Percentiles rank a stretch among this genome's conserved stretches.
phyloP scores from a whole-genome alignment of 2,113 vertebrate genomes.

The Cephalopholis sonnerati region DNA sequence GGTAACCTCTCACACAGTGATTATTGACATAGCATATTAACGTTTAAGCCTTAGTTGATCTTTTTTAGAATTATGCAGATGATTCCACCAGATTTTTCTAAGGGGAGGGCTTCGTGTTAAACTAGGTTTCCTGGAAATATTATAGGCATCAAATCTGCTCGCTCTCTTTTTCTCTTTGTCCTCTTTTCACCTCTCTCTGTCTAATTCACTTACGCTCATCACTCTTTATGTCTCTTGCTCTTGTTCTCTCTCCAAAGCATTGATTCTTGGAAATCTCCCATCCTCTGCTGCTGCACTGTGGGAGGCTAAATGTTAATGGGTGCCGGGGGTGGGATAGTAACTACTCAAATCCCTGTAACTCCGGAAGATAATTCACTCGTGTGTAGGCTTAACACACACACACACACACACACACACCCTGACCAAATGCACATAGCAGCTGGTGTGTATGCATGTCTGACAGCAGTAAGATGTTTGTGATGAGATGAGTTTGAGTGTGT shows the following conservation, averaged over 20 bases:
- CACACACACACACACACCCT: conserved; percentile 11
- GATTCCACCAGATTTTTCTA: conserved; percentile 27
- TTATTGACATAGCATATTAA: conserved; percentile 50
- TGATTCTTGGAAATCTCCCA: conserved; percentile 55
- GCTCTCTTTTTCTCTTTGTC: conserved; percentile 9
- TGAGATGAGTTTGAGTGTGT: background rate
- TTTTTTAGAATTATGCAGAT: conserved; percentile 37
- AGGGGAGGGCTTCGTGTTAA: background rate
- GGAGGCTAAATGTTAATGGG: conserved; percentile 52
- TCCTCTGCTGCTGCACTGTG: conserved; percentile 34
- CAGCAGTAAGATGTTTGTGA: background rate
- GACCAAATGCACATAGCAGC: conserved; percentile 39
- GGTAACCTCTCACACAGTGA: conserved; percentile 33
- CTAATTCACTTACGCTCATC: conserved; percentile 18
- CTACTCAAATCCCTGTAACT: conserved; percentile 52
- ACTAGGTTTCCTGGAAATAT: conserved; percentile 62
- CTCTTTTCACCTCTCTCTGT: conserved; percentile 1
- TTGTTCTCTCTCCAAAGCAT: conserved; percentile 37
- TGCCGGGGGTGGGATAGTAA: conserved; percentile 45
- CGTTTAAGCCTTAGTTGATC: conserved; percentile 48
- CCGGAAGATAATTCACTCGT: conserved; percentile 48
- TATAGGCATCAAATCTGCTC: conserved; percentile 8
- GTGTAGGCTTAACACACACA: conserved; percentile 47
- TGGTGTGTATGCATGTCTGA: conserved; percentile 7
- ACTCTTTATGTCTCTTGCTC: conserved; percentile 23